These are phyloP conservation scores for Trichogramma dendrolimi DNA, from an alignment of 2,888 invertebrate species.

Conservation along the genomic window DNA sequence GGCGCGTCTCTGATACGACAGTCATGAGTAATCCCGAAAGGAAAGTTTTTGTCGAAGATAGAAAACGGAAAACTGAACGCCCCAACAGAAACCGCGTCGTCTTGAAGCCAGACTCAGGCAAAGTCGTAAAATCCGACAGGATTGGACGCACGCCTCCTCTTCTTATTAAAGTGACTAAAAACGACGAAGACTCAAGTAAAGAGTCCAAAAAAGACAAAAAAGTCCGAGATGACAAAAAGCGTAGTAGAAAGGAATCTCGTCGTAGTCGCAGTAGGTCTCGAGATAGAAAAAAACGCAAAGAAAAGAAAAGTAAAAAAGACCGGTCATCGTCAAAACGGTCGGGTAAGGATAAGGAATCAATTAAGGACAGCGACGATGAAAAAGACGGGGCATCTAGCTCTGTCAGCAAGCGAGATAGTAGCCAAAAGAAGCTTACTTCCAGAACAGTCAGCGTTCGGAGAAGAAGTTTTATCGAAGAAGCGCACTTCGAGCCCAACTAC, in stretches of 20 bases:
- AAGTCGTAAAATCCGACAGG: conserved; percentile 37
- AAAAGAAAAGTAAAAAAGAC: conserved; percentile 53
- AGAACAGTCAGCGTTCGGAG: conserved; percentile 58
- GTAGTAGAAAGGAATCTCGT: conserved; percentile 44
- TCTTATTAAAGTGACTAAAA: conserved; percentile 38
- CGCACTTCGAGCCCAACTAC: conserved; percentile 72
- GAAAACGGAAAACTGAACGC: conserved; percentile 40
- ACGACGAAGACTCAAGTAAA: conserved; percentile 41
- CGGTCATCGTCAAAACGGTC: no score
- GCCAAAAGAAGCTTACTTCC: conserved; percentile 44
- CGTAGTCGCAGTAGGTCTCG: conserved; percentile 46
- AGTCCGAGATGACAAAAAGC: conserved; percentile 39
- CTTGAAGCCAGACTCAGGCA: conserved; percentile 32
- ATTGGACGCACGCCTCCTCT: conserved; percentile 43
- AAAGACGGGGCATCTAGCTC: neutral
- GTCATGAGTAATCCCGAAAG: conserved; percentile 42
- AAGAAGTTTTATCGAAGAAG: conserved; percentile 68
- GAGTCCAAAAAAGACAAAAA: conserved; percentile 31
- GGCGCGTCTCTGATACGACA: conserved; percentile 39
- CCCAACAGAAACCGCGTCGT: conserved; percentile 35
- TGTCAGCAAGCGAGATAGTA: conserved; percentile 26
- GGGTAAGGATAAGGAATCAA: no score
- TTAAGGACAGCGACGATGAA: neutral
- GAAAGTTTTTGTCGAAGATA: conserved; percentile 46
- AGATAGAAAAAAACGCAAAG: conserved; percentile 49